Evolutionary conservation across 2,888 invertebrate genomes (phyloP).

Genomic region (Phragmatobia fuliginosa): DNA sequence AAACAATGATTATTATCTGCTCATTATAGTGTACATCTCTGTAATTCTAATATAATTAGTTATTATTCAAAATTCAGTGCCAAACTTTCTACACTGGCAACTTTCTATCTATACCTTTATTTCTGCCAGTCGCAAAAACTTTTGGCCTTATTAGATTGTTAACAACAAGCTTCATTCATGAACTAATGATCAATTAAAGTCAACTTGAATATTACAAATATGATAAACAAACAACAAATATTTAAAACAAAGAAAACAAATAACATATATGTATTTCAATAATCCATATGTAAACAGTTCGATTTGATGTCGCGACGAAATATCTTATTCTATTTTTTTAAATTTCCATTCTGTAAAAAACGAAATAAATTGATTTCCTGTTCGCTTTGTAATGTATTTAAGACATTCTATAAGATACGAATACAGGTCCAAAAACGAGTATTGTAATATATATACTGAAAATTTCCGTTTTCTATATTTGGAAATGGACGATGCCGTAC

Average conservation of each 20-base stretch:
- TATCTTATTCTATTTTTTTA: no score
- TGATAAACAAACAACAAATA: neutral
- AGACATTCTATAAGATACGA: constrained; percentile 22
- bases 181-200: constrained; percentile 23
- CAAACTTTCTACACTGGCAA: constrained; percentile 41
- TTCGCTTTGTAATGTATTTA: constrained; percentile 11
- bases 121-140: constrained; percentile 24
- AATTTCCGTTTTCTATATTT: constrained; percentile 40
- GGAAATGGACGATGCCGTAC: constrained; percentile 24
- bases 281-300: neutral
- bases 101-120: constrained; percentile 38
- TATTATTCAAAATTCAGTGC: constrained; percentile 27
- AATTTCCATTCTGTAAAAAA: neutral
- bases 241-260: neutral
- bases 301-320: neutral
- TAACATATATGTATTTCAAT: neutral
- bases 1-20: neutral
- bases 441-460: constrained; percentile 21
- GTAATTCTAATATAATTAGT: constrained; percentile 24
- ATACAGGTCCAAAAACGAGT: constrained; percentile 31
- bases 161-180: constrained; percentile 17
- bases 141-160: constrained; percentile 27
- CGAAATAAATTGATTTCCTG: constrained; percentile 15
- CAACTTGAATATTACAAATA: constrained; percentile 8
- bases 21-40: constrained; percentile 9